Evolutionary conservation across 2,113 vertebrate genomes (phyloP).

Genomic region (Leucoraja erinaceus): DNA sequence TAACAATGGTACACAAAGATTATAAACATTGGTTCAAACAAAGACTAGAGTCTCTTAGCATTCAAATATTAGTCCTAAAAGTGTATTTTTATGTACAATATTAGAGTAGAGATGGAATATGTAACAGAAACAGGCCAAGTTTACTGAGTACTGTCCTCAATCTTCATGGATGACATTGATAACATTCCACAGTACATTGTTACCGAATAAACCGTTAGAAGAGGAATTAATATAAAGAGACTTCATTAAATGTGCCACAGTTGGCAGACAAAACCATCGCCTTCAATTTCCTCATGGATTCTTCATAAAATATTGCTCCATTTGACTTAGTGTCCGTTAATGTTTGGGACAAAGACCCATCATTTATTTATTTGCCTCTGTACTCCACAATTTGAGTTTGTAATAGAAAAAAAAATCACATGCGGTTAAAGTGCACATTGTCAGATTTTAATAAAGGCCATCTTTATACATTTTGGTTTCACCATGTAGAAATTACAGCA

Average conservation of each 20-base stretch:
- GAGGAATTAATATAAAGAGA: not conserved
- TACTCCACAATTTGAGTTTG: no score
- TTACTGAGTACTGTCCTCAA: not conserved
- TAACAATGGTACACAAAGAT: not conserved
- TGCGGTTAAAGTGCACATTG: no score
- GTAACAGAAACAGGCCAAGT: not conserved
- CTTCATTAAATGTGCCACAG: not conserved
- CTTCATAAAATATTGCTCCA: not conserved
- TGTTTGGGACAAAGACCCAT: no score
- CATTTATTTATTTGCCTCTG: no score
- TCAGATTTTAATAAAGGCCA: no score
- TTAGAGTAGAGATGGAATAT: not conserved
- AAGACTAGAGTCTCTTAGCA: no score
- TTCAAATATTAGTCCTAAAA: not conserved
- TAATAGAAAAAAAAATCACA: no score
- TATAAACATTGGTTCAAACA: not conserved
- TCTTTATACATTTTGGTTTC: no score
- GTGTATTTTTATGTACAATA: not conserved
- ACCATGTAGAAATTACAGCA: no score
- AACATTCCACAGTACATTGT: not conserved
- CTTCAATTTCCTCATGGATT: not conserved
- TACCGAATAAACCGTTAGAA: not conserved
- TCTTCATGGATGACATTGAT: not conserved
- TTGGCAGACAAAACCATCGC: not conserved
- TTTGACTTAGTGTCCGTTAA: not conserved